phyloP scores from a whole-genome alignment of 2,113 vertebrate genomes.

The Cavia aperea region DNA sequence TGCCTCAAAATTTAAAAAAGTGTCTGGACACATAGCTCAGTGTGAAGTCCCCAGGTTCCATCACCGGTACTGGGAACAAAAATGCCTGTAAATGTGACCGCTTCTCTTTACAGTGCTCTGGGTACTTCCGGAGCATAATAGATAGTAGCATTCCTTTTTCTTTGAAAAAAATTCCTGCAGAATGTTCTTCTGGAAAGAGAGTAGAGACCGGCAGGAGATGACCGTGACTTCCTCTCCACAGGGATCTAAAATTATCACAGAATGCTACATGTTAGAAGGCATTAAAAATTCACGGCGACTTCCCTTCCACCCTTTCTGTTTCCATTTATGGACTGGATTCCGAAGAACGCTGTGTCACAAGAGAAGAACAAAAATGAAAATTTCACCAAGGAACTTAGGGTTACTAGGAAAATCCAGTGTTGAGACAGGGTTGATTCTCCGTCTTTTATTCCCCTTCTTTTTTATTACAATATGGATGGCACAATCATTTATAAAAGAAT shows the following conservation, averaged over 20 bases:
- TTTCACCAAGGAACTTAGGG: background rate
- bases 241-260: slow-evolving; percentile 47
- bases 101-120: background rate
- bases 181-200: slow-evolving; percentile 2
- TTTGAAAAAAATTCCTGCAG: background rate
- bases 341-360: slow-evolving; percentile 10
- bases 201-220: background rate
- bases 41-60: background rate
- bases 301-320: background rate
- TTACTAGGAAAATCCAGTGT: slow-evolving; percentile 2
- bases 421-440: background rate
- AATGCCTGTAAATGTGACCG: background rate
- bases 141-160: background rate
- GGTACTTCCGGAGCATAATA: background rate
- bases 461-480: background rate
- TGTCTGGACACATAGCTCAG: background rate
- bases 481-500: background rate
- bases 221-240: slow-evolving; percentile 18
- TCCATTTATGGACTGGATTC: slow-evolving; percentile 28
- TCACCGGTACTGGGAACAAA: background rate
- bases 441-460: background rate
- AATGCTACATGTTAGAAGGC: background rate
- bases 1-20: background rate
- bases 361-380: slow-evolving; percentile 26
- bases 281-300: slow-evolving; percentile 28